A percentile compares a stretch with the other conserved stretches of the same genome.
phyloP scores from a whole-genome alignment of 2,888 invertebrate species.

The Sarcophaga caerulescens region DNA sequence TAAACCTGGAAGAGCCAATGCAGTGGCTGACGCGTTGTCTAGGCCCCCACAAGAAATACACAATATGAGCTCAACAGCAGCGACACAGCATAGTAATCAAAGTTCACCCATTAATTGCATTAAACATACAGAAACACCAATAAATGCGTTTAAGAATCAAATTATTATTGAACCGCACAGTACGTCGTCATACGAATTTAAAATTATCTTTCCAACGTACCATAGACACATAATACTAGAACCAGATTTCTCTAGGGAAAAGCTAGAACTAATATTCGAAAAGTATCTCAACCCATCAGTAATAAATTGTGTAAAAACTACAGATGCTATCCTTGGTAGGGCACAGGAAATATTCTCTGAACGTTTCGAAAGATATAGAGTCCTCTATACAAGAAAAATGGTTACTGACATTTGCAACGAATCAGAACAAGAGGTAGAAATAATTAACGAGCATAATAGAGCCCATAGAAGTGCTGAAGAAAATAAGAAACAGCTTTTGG shows the following conservation, averaged over 20 bases:
- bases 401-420: slow-evolving; percentile 38
- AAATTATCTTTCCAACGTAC: background rate
- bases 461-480: slow-evolving; percentile 49
- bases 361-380: slow-evolving; percentile 35
- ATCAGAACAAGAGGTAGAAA: slow-evolving; percentile 29
- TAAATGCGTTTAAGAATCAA: too few species aligned
- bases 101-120: background rate
- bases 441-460: slow-evolving; percentile 42
- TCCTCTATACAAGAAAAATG: slow-evolving; percentile 1
- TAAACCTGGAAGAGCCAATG: slow-evolving; percentile 17
- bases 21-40: slow-evolving; percentile 38
- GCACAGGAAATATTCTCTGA: slow-evolving; percentile 3
- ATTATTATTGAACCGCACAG: too few species aligned
- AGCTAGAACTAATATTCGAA: slow-evolving; percentile 17
- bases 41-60: slow-evolving; percentile 5
- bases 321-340: slow-evolving; percentile 25
- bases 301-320: slow-evolving; percentile 34
- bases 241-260: slow-evolving; percentile 35
- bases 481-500: slow-evolving; percentile 23
- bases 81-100: slow-evolving; percentile 4
- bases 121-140: too few species aligned
- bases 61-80: slow-evolving; percentile 4
- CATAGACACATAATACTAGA: slow-evolving; percentile 44
- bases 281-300: slow-evolving; percentile 51
- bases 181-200: too few species aligned